Conservation (phyloP, 2,888 invertebrate genomes). For the Drosophila mayaguana region DNA sequence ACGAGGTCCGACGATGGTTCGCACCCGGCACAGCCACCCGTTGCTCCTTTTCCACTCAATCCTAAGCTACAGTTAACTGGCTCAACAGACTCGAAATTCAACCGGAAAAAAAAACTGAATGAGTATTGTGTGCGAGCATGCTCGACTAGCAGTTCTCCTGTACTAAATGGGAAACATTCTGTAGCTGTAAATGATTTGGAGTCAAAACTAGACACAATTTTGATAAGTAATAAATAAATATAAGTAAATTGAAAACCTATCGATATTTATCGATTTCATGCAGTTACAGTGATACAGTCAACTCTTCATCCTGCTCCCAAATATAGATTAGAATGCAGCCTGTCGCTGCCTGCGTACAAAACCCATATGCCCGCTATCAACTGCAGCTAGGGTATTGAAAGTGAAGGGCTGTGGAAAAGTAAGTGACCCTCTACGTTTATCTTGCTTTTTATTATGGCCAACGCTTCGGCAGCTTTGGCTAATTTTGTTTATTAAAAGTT, state of each 20-base stretch:
- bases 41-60: not conserved
- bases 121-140: not conserved
- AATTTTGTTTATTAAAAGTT: constrained; percentile 81
- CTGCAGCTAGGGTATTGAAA: not conserved
- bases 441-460: constrained; percentile 70
- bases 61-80: constrained; percentile 25
- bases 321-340: not conserved
- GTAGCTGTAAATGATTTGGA: no score
- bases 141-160: not conserved
- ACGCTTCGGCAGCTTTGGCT: constrained; percentile 61
- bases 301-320: not conserved
- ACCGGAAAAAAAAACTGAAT: not conserved
- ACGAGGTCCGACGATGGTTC: constrained; percentile 7
- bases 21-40: not conserved
- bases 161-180: no score
- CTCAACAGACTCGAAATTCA: constrained; percentile 29
- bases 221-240: no score
- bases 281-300: not conserved
- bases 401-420: constrained; percentile 21
- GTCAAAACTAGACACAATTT: no score
- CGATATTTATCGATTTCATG: not conserved
- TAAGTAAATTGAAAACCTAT: no score
- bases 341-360: not conserved
- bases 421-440: constrained; percentile 59
- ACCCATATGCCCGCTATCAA: not conserved